phyloP scores from a whole-genome alignment of 92 coral and sea anemone genomes.

The Hydrozoanthus gracilis region DNA sequence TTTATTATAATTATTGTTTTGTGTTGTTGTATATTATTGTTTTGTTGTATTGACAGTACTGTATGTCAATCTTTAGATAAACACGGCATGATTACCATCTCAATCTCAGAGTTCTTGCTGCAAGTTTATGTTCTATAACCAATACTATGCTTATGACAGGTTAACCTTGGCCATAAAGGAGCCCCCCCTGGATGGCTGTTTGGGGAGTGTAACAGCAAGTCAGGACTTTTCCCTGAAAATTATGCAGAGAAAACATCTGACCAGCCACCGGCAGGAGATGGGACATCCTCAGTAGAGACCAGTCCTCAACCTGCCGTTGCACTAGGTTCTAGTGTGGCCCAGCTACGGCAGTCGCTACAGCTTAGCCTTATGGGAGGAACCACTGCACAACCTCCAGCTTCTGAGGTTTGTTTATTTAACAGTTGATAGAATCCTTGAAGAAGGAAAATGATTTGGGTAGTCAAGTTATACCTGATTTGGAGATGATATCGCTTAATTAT shows the following conservation, averaged over 20 bases:
- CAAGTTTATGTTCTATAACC: not conserved
- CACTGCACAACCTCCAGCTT: not conserved
- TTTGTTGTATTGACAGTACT: not conserved
- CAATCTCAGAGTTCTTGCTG: no score
- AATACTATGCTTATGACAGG: slow-evolving; percentile 48
- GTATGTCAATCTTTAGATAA: not conserved
- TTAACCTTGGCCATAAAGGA: slow-evolving; percentile 69
- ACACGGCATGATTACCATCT: no score
- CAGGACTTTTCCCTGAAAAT: slow-evolving; percentile 91
- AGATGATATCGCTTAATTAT: no score
- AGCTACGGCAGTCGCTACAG: slow-evolving; percentile 79
- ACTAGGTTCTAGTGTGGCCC: slow-evolving; percentile 70
- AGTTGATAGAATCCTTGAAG: not conserved
- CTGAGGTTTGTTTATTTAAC: slow-evolving; percentile 39
- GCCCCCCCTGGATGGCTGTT: slow-evolving; percentile 97
- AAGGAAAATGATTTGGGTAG: slow-evolving; percentile 1
- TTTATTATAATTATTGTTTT: no score
- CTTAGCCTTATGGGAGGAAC: slow-evolving; percentile 41
- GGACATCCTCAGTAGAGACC: slow-evolving; percentile 28
- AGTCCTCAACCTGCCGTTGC: slow-evolving; percentile 37
- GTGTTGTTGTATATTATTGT: no score
- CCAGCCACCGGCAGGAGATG: slow-evolving; percentile 67
- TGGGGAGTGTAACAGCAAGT: slow-evolving; percentile 81
- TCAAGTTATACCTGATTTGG: not conserved
- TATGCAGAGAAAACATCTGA: slow-evolving; percentile 89